phyloP scores from a whole-genome alignment of 1,140 invertebrate species.

The Cardiocondyla obscurior region DNA sequence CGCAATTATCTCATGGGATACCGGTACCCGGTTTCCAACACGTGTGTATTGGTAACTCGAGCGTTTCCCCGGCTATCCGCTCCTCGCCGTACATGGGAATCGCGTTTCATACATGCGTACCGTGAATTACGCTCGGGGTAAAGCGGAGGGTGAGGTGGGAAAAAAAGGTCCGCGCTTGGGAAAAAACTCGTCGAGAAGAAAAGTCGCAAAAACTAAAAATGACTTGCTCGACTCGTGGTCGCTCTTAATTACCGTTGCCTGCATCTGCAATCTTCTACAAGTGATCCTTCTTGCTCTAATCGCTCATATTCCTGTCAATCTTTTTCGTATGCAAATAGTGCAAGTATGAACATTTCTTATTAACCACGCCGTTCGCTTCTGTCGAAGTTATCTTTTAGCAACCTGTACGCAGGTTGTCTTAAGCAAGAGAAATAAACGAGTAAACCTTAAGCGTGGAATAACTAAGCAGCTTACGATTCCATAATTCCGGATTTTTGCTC shows the following conservation, averaged over 20 bases:
- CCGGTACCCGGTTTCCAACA: neutral
- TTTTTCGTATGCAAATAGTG: conserved; percentile 3
- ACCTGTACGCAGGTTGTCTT: neutral
- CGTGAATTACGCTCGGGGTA: neutral
- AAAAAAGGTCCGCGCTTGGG: neutral
- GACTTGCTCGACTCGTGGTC: neutral
- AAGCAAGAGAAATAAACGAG: neutral
- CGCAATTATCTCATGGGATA: conserved; percentile 40
- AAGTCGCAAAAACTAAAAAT: neutral
- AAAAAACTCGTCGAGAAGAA: conserved; percentile 23
- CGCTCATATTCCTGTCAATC: neutral
- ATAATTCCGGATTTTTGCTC: neutral
- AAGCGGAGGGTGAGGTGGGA: neutral
- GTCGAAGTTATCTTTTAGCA: neutral
- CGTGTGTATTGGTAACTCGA: conserved; percentile 20
- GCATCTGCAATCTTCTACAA: conserved; percentile 7
- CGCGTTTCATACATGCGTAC: neutral
- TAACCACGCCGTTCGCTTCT: neutral
- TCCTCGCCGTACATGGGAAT: conserved; percentile 28
- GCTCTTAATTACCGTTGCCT: conserved; percentile 15
- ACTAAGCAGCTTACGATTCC: neutral
- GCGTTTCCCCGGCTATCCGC: neutral
- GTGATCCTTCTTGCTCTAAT: conserved; percentile 11
- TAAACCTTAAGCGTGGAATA: neutral
- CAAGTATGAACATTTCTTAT: neutral